These are phyloP conservation scores for Lasiurus borealis DNA, from an alignment of 2,113 vertebrate genomes.

Conservation along the genomic window DNA sequence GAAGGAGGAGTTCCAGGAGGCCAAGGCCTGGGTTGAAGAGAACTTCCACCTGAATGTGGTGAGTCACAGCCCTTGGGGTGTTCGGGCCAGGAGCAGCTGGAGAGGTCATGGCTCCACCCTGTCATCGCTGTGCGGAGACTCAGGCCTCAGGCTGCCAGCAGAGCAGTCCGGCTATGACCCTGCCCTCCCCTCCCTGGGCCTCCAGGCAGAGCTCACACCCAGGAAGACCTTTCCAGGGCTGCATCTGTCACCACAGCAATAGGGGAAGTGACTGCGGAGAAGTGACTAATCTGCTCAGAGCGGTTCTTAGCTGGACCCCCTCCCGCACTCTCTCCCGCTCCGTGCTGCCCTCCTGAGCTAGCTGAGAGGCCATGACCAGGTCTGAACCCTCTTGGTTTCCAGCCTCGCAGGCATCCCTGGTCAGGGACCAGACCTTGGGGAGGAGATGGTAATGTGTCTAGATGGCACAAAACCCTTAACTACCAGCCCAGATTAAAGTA, in stretches of 20 bases:
- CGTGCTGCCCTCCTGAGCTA: not conserved
- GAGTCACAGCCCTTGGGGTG: constrained; percentile 79
- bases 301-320: not conserved
- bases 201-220: not conserved
- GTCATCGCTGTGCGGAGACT: not conserved
- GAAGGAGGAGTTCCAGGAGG: constrained; percentile 95
- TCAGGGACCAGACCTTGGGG: constrained; percentile 59
- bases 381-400: not conserved
- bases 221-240: not conserved
- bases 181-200: not conserved
- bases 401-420: not conserved
- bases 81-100: not conserved
- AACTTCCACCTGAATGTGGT: constrained; percentile 96
- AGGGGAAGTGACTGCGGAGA: no score
- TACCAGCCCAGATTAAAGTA: constrained; percentile 67
- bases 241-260: not conserved
- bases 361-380: not conserved
- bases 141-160: not conserved
- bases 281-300: not conserved
- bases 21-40: constrained; percentile 95
- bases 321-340: not conserved
- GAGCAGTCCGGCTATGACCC: not conserved
- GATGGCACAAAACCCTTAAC: constrained; percentile 79
- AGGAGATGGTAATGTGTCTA: constrained; percentile 67
- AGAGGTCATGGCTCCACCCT: not conserved